A percentile compares a stretch with the other conserved stretches of the same genome.
These are phyloP conservation scores for Papio anubis DNA, from an alignment of 2,113 vertebrate species.

Conservation along the genomic window DNA sequence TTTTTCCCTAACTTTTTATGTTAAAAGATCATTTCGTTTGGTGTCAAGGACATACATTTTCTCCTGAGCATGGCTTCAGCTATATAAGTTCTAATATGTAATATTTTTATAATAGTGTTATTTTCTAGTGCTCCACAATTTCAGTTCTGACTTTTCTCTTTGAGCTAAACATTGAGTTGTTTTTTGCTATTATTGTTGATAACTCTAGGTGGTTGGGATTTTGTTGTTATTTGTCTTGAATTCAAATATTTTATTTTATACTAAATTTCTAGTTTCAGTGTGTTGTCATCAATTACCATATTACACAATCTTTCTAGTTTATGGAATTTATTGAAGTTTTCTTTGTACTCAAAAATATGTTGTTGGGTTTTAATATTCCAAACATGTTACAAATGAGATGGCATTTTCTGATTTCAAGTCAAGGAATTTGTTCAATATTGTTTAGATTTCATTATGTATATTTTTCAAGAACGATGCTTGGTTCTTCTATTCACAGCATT, in stretches of 20 bases:
- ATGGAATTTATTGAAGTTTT: not conserved
- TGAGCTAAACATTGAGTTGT: not conserved
- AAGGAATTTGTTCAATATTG: not conserved
- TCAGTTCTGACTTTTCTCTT: constrained; percentile 7
- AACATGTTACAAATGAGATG: not conserved
- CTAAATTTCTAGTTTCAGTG: not conserved
- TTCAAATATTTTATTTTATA: not conserved
- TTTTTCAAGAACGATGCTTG: not conserved
- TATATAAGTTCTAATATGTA: not conserved
- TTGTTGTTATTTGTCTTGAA: not conserved
- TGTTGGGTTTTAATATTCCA: not conserved
- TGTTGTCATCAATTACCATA: not conserved
- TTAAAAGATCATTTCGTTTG: not conserved
- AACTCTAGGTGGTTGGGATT: not conserved
- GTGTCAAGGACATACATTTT: not conserved
- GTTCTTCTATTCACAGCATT: not conserved
- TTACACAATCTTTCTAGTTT: not conserved
- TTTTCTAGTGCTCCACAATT: not conserved
- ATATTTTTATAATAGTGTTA: not conserved
- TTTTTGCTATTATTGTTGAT: not conserved
- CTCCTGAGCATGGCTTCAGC: not conserved
- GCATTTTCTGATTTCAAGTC: not conserved
- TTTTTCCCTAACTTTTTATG: not conserved
- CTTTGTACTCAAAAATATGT: not conserved
- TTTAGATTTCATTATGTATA: not conserved